Evolutionary conservation across 2,888 invertebrate species (phyloP).

Genomic region (Gisinianus flammeolus): DNA sequence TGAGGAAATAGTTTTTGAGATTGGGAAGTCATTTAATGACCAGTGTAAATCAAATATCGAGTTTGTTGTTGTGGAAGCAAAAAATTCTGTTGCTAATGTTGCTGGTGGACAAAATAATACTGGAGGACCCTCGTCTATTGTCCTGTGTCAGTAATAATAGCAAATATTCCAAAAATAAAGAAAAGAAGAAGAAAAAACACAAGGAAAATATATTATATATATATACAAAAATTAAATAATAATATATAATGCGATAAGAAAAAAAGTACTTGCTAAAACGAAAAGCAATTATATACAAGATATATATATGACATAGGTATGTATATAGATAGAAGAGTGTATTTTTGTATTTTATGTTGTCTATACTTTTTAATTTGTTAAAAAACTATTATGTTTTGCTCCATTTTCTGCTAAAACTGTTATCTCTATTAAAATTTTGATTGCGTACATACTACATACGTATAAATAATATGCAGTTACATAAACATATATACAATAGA

Average conservation of each 20-base stretch:
- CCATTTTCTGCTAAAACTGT: no score
- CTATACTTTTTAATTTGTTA: no score
- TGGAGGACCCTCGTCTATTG: conserved; percentile 25
- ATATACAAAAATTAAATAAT: not conserved
- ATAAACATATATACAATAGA: no score
- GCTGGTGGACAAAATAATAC: conserved; percentile 4
- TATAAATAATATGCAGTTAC: no score
- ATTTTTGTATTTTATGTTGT: no score
- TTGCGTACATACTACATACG: no score
- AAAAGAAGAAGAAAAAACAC: not conserved
- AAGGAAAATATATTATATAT: not conserved
- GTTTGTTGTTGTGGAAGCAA: conserved; percentile 90
- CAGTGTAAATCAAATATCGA: conserved; percentile 87
- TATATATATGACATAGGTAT: not conserved
- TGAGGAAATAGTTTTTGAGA: conserved; percentile 87
- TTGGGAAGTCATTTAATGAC: conserved; percentile 92
- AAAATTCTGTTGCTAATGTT: conserved; percentile 62
- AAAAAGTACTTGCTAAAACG: not conserved
- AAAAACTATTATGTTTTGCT: no score
- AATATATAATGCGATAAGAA: not conserved
- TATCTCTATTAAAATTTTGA: no score
- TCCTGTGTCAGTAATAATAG: conserved; percentile 29
- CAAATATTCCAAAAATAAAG: not conserved
- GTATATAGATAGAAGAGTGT: not conserved
- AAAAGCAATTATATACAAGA: not conserved